These are phyloP conservation scores for Odocoileus virginianus DNA, from an alignment of 2,113 vertebrate species.

Conservation along the genomic window DNA sequence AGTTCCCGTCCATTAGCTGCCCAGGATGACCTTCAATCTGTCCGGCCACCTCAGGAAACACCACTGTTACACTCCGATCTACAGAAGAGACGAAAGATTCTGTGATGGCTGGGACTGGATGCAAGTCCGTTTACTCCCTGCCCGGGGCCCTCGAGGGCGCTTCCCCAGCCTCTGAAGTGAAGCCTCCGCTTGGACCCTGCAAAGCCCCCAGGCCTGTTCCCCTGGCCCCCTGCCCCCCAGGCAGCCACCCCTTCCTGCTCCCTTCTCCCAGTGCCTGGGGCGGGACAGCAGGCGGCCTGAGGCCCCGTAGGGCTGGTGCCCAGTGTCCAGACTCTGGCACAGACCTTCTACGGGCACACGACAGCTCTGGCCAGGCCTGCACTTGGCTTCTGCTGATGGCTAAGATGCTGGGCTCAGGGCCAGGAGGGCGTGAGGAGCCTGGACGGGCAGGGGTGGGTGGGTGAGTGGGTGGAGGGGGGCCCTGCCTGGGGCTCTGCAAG, in stretches of 20 bases:
- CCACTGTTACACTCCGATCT: accelerated
- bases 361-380: not conserved
- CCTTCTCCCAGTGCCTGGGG: not conserved
- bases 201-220: not conserved
- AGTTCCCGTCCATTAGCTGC: accelerated
- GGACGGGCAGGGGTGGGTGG: accelerated
- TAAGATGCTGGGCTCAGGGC: not conserved
- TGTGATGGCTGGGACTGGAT: accelerated
- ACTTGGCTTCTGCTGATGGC: not conserved
- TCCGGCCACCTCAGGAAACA: not conserved
- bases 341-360: accelerated
- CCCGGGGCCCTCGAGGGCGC: accelerated
- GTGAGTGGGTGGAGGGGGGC: not conserved
- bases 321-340: not conserved
- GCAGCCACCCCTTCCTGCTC: not conserved
- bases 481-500: not conserved
- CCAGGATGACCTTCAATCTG: accelerated
- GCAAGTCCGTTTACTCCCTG: accelerated
- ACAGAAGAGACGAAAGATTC: not conserved
- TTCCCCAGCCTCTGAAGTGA: not conserved
- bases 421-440: not conserved
- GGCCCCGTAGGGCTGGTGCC: not conserved
- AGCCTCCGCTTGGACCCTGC: accelerated
- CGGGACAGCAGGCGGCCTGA: accelerated
- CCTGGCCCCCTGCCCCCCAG: no score